Evolutionary conservation across 2,113 vertebrate genomes (phyloP).

Genomic region (Osmerus eperlanus): DNA sequence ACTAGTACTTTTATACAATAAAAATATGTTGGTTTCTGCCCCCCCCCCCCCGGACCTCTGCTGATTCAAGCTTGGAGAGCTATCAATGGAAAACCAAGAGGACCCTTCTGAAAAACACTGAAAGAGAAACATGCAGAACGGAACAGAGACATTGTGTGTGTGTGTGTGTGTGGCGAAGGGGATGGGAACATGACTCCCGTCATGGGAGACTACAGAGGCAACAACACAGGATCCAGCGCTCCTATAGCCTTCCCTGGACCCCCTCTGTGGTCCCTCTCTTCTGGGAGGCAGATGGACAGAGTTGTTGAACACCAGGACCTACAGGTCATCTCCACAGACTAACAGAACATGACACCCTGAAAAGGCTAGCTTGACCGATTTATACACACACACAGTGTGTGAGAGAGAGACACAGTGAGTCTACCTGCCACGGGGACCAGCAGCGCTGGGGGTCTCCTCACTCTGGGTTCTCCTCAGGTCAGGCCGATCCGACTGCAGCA

Average conservation of each 20-base stretch:
- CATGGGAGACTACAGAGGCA: constrained; percentile 20
- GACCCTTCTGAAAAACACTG: not conserved
- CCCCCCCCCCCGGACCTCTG: constrained; percentile 12
- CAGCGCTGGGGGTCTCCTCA: constrained; percentile 33
- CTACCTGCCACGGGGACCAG: constrained; percentile 48
- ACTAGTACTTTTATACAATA: constrained; percentile 35
- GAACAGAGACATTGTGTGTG: not conserved
- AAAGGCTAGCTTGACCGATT: not conserved
- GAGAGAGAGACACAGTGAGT: not conserved
- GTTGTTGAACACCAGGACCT: constrained; percentile 23
- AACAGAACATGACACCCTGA: too few species aligned
- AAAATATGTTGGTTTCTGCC: constrained; percentile 33
- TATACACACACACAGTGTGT: too few species aligned
- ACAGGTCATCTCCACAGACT: too few species aligned
- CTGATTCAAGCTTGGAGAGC: constrained; percentile 15
- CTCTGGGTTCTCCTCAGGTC: constrained; percentile 56
- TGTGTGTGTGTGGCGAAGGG: not conserved
- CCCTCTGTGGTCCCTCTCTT: not conserved
- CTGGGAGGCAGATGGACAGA: constrained; percentile 14
- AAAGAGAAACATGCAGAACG: not conserved
- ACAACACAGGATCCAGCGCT: not conserved
- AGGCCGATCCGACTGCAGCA: constrained; percentile 60
- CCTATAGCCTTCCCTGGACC: not conserved
- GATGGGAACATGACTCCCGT: not conserved
- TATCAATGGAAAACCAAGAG: constrained; percentile 3